These are phyloP conservation scores for Hippocampus comes DNA, from an alignment of 2,113 vertebrate species.

Conservation along the genomic window DNA sequence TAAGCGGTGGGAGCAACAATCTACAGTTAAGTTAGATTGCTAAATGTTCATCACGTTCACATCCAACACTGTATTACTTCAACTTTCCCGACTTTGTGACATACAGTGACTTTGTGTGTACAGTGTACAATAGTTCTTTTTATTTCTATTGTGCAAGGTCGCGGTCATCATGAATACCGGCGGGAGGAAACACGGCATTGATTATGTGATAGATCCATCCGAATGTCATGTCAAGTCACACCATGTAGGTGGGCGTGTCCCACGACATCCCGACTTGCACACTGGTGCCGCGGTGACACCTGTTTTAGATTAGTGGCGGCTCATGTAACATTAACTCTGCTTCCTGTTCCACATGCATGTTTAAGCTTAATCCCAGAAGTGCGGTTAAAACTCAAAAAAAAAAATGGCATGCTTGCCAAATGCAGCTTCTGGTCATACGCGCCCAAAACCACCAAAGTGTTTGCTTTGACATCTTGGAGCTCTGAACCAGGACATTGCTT, in stretches of 20 bases:
- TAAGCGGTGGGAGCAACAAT: too few relatives aligned
- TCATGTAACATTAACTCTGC: constrained; percentile 71
- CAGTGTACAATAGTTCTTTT: background rate
- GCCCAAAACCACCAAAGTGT: constrained; percentile 39
- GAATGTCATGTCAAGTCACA: background rate
- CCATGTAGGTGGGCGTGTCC: background rate
- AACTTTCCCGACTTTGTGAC: too few relatives aligned
- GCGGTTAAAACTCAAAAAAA: constrained; percentile 36
- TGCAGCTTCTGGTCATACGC: constrained; percentile 62
- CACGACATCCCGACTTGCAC: background rate
- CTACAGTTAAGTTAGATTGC: too few relatives aligned
- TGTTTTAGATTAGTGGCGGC: constrained; percentile 66
- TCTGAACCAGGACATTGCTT: constrained; percentile 6
- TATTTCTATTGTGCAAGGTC: background rate
- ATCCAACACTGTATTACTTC: too few relatives aligned
- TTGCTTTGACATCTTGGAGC: constrained; percentile 29
- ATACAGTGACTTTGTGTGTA: background rate
- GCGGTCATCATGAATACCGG: background rate
- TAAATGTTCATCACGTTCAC: too few relatives aligned
- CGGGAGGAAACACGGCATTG: background rate
- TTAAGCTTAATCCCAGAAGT: constrained; percentile 67
- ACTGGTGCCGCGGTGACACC: constrained; percentile 43
- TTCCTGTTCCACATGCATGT: constrained; percentile 72
- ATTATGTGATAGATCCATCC: background rate
- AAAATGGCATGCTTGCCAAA: constrained; percentile 42